A percentile compares a stretch with the other conserved stretches of the same genome.
phyloP scores from a whole-genome alignment of 1,140 invertebrate species.

The Drosophila mauritiana region DNA sequence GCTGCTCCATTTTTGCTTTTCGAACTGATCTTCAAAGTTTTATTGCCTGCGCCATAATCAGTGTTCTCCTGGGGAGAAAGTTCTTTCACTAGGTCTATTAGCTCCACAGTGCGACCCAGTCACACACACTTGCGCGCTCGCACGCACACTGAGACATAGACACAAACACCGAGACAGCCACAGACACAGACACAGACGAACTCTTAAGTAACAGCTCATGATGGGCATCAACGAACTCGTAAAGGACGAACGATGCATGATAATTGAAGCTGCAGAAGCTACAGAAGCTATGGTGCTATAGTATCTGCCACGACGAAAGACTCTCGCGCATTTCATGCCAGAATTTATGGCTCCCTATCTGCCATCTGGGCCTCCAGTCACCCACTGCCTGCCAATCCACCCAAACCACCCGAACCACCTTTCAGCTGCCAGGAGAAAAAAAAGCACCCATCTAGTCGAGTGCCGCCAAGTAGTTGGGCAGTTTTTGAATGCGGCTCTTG shows the following conservation, averaged over 20 bases:
- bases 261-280: conserved; percentile 42
- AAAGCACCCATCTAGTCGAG: conserved; percentile 1
- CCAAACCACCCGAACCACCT: too few relatives aligned
- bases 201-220: conserved; percentile 63
- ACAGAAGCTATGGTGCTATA: background rate
- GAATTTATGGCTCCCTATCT: conserved; percentile 48
- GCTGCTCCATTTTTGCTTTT: too few relatives aligned
- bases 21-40: background rate
- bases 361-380: conserved; percentile 24
- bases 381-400: background rate
- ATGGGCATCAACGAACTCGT: conserved; percentile 64
- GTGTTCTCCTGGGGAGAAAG: conserved; percentile 17
- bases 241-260: conserved; percentile 64
- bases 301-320: conserved; percentile 17
- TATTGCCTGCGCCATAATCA: conserved; percentile 21
- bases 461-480: conserved; percentile 43
- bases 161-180: background rate
- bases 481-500: conserved; percentile 33
- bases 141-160: background rate
- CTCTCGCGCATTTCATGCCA: conserved; percentile 43
- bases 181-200: conserved; percentile 1
- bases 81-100: conserved; percentile 32
- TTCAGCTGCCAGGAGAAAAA: background rate
- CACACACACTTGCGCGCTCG: background rate
- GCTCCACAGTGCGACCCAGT: conserved; percentile 15